A percentile compares a stretch with the other conserved stretches of the same genome.
phyloP scores from a whole-genome alignment of 30 jellyfish, hydroid and myxozoan genomes.

The Rhopilema esculentum region DNA sequence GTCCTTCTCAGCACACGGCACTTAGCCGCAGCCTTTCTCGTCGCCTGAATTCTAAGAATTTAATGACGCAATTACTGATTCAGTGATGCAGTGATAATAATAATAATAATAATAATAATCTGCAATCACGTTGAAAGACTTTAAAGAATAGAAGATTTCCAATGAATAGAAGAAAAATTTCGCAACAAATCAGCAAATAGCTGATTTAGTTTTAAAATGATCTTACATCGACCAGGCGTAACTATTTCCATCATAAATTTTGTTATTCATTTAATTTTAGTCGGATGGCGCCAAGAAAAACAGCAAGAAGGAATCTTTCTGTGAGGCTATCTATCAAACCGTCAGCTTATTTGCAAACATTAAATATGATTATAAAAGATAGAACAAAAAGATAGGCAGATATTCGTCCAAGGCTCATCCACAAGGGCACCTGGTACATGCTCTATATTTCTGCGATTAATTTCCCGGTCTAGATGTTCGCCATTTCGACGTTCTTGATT shows the following conservation, averaged over 20 bases:
- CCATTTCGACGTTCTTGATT: not conserved
- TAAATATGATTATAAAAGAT: not conserved
- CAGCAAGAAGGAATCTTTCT: not conserved
- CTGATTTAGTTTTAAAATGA: not conserved
- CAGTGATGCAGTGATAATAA: too few species aligned
- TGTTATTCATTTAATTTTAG: not conserved
- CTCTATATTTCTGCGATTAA: not conserved
- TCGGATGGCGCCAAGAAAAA: not conserved
- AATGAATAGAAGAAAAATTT: too few species aligned
- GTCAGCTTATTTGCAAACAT: not conserved
- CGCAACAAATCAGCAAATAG: not conserved
- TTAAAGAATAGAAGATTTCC: too few species aligned
- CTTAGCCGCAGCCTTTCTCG: conserved; percentile 11
- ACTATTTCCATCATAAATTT: not conserved
- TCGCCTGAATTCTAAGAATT: too few species aligned
- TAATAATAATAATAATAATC: too few species aligned
- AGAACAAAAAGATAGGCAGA: not conserved
- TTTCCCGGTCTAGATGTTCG: not conserved
- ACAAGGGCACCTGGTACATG: not conserved
- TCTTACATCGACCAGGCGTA: not conserved
- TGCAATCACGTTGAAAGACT: too few species aligned
- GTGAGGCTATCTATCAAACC: not conserved
- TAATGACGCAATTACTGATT: too few species aligned
- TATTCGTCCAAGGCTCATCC: not conserved
- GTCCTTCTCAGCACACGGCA: conserved; percentile 54